These are phyloP conservation scores for Crossaster papposus DNA, from an alignment of 53 echinoderm and acorn worm species.

Conservation along the genomic window DNA sequence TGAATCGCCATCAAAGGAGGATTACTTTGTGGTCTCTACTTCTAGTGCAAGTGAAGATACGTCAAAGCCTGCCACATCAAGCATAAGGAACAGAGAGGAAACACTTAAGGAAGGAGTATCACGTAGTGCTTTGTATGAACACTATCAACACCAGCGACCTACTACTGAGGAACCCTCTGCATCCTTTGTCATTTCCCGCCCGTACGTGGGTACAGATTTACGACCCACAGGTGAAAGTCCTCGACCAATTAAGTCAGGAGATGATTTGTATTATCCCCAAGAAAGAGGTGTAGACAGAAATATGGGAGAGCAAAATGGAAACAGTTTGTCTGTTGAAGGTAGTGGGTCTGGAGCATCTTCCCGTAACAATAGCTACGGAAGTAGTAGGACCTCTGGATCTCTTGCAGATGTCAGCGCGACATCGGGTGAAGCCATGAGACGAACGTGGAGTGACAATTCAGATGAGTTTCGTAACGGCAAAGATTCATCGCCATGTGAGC, in stretches of 20 bases:
- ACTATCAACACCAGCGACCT: not conserved
- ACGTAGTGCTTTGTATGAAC: slow-evolving; percentile 38
- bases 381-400: slow-evolving; percentile 51
- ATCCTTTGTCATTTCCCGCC: slow-evolving; percentile 38
- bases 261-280: slow-evolving; percentile 35
- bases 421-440: slow-evolving; percentile 52
- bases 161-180: slow-evolving; percentile 1
- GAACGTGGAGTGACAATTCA: slow-evolving; percentile 48
- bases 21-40: slow-evolving; percentile 4
- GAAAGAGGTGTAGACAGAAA: not conserved
- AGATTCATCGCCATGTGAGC: not conserved
- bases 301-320: not conserved
- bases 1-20: slow-evolving; percentile 19
- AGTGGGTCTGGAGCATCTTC: slow-evolving; percentile 23
- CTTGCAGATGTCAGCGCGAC: slow-evolving; percentile 53
- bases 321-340: slow-evolving; percentile 18
- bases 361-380: slow-evolving; percentile 24
- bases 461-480: slow-evolving; percentile 12
- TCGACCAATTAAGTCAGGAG: not conserved
- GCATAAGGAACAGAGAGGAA: not conserved
- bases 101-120: not conserved
- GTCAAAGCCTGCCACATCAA: not conserved
- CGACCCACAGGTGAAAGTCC: not conserved
- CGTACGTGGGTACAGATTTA: slow-evolving; percentile 22
- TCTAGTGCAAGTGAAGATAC: not conserved